Conservation (phyloP, 2,797 vertebrate genomes). For the Austrolebias charrua region DNA sequence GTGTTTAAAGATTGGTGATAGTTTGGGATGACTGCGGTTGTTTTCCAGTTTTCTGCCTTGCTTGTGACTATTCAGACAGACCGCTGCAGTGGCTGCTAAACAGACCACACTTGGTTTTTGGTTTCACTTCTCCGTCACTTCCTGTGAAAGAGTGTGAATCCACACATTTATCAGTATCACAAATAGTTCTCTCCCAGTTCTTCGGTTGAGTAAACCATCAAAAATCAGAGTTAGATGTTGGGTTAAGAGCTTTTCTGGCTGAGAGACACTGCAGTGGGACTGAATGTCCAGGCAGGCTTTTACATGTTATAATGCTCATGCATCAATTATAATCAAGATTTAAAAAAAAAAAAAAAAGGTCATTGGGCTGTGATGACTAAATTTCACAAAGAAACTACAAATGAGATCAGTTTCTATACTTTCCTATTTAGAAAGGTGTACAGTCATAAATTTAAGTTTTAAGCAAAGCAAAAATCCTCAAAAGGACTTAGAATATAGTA, state of each 20-base stretch:
- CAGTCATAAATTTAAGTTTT: background rate
- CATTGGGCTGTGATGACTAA: conserved; percentile 78
- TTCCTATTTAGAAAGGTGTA: conserved; percentile 38
- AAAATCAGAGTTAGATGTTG: conserved; percentile 15
- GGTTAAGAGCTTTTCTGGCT: conserved; percentile 19
- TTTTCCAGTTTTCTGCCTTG: conserved; percentile 66
- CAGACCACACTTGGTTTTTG: conserved; percentile 40
- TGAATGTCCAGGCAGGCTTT: conserved; percentile 65
- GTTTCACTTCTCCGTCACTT: conserved; percentile 43
- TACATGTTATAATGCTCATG: conserved; percentile 57
- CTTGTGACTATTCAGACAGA: conserved; percentile 68
- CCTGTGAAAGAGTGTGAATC: conserved; percentile 30
- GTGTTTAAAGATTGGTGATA: conserved; percentile 75
- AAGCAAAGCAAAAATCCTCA: conserved; percentile 2
- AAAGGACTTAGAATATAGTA: conserved; percentile 1
- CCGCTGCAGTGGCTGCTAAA: conserved; percentile 72
- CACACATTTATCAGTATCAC: conserved; percentile 26
- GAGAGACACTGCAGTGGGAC: conserved; percentile 74
- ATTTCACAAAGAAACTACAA: conserved; percentile 25
- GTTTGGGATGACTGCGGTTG: conserved; percentile 75
- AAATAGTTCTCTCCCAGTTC: conserved; percentile 25
- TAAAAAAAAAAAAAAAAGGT: conserved; percentile 73
- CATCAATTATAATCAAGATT: conserved; percentile 64
- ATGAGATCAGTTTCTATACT: conserved; percentile 31
- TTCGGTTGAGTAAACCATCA: conserved; percentile 22